A percentile compares a stretch with the other conserved stretches of the same genome.
Conservation (phyloP, 2,888 invertebrate genomes). For the Melolontha melolontha region DNA sequence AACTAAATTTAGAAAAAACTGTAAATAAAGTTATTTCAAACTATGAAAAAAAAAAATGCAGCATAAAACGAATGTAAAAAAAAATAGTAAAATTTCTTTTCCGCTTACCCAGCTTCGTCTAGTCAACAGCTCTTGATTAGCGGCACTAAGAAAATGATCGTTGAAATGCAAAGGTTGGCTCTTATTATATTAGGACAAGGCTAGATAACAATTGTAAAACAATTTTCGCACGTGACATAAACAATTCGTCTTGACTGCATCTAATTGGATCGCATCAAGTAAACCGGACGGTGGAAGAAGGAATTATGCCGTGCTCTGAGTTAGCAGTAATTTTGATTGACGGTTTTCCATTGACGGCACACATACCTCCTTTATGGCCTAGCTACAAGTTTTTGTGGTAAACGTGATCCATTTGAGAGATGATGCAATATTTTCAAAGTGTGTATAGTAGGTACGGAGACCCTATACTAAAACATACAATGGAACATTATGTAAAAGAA, state of each 20-base stretch:
- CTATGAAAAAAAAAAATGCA: too few species aligned
- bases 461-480: too few species aligned
- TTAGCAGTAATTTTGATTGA: too few species aligned
- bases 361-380: slow-evolving; percentile 23
- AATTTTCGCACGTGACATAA: slow-evolving; percentile 16
- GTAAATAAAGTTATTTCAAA: too few species aligned
- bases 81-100: slow-evolving; percentile 5
- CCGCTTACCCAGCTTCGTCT: slow-evolving; percentile 21
- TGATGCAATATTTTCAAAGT: slow-evolving; percentile 23
- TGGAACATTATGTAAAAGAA: too few species aligned
- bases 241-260: slow-evolving; percentile 1
- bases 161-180: slow-evolving; percentile 15
- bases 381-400: not conserved
- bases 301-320: slow-evolving; percentile 11
- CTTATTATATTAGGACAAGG: slow-evolving; percentile 23
- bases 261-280: not conserved
- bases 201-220: slow-evolving; percentile 22
- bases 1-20: too few species aligned
- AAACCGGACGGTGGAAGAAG: slow-evolving; percentile 21
- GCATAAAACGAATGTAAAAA: too few species aligned
- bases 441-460: too few species aligned
- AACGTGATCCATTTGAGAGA: slow-evolving; percentile 2
- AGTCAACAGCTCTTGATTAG: not conserved
- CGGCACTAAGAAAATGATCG: slow-evolving; percentile 15
- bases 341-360: slow-evolving; percentile 24